A percentile compares a stretch with the other conserved stretches of the same genome.
Conservation (phyloP, 2,888 invertebrate genomes). For the Dynastes grantii region DNA sequence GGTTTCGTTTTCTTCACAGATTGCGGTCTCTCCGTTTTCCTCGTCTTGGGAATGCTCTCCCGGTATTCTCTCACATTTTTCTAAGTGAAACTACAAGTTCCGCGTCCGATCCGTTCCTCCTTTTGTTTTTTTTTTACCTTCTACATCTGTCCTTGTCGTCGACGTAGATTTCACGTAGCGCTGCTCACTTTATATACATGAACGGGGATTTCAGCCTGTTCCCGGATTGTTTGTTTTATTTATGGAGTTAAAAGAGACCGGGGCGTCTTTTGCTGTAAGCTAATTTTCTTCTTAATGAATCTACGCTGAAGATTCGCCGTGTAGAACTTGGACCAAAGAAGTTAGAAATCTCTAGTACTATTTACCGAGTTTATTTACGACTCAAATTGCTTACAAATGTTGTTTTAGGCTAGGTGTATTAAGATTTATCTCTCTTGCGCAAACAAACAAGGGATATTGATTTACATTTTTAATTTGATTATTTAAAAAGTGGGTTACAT, state of each 20-base stretch:
- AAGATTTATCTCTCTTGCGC: too few relatives aligned
- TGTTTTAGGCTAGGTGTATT: too few relatives aligned
- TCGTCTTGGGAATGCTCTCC: neutral
- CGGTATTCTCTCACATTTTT: neutral
- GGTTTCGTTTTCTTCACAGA: slow-evolving; percentile 37
- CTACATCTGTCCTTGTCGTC: neutral
- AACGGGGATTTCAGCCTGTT: slow-evolving; percentile 40
- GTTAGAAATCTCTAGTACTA: neutral
- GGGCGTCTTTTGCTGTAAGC: neutral
- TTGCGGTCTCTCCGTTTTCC: slow-evolving; percentile 19
- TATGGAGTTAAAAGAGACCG: slow-evolving; percentile 20
- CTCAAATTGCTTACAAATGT: too few relatives aligned
- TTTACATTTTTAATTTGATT: too few relatives aligned
- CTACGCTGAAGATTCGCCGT: neutral
- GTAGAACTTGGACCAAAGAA: neutral
- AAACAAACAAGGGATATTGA: too few relatives aligned
- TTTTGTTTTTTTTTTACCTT: neutral
- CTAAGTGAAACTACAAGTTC: neutral
- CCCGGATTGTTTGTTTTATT: slow-evolving; percentile 43
- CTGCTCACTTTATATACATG: slow-evolving; percentile 46
- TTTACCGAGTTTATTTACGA: neutral
- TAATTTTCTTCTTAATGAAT: slow-evolving; percentile 20
- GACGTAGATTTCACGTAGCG: neutral
- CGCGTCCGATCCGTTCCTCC: neutral
- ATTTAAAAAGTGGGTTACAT: too few relatives aligned